A percentile compares a stretch with the other conserved stretches of the same genome.
Evolutionary conservation across 2,888 invertebrate species (phyloP).

Genomic region (Oligia latruncula): DNA sequence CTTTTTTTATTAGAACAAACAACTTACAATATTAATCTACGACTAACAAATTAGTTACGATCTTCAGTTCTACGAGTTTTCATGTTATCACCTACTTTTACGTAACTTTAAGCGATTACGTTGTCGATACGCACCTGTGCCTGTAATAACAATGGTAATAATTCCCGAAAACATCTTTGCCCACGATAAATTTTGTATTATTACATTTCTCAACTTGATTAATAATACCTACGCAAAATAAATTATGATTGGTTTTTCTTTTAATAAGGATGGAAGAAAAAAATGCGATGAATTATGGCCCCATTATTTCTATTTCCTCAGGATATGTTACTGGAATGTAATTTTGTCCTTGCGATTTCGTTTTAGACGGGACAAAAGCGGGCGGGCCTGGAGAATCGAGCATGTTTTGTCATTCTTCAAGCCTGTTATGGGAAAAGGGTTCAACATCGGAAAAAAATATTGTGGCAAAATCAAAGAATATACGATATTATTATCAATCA

Average conservation of each 20-base stretch:
- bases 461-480: background rate
- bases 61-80: conserved; percentile 21
- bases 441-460: background rate
- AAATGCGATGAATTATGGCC: conserved; percentile 21
- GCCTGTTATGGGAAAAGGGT: background rate
- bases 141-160: conserved; percentile 35
- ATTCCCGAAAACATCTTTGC: conserved; percentile 26
- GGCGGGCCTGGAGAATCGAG: background rate
- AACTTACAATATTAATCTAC: conserved; percentile 22
- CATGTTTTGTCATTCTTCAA: background rate
- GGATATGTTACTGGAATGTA: conserved; percentile 13
- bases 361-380: background rate
- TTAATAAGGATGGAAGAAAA: conserved; percentile 31
- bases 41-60: conserved; percentile 16
- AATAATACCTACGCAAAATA: conserved; percentile 26
- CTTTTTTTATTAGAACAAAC: conserved; percentile 12
- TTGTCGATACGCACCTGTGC: conserved; percentile 48
- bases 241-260: conserved; percentile 26
- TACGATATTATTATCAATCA: background rate
- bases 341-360: background rate
- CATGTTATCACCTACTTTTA: conserved; percentile 26
- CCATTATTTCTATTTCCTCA: conserved; percentile 15
- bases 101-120: conserved; percentile 7
- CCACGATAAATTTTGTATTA: conserved; percentile 50
- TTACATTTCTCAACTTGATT: conserved; percentile 39